These are phyloP conservation scores for Cotesia chilonis DNA, from an alignment of 1,140 invertebrate genomes.

Conservation along the genomic window DNA sequence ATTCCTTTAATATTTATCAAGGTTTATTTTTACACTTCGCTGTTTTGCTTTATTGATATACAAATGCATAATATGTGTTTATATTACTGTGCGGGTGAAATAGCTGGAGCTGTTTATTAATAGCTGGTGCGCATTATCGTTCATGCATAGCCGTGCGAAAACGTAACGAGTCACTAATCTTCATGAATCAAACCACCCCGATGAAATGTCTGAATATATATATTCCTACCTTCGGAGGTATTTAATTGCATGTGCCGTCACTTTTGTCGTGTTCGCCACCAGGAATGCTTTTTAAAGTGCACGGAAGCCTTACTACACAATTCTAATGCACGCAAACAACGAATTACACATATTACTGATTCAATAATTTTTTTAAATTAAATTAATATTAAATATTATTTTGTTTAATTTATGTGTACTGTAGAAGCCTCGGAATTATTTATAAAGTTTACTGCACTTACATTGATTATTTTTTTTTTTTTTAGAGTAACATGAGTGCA, in stretches of 20 bases:
- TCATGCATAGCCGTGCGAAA: slow-evolving; percentile 48
- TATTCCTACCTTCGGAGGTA: slow-evolving; percentile 41
- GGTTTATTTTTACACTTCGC: slow-evolving; percentile 8
- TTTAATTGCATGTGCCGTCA: slow-evolving; percentile 46
- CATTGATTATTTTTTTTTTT: slow-evolving; percentile 9
- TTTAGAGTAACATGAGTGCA: neutral
- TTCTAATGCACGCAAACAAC: neutral
- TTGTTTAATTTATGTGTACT: too few species aligned
- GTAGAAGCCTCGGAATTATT: too few species aligned
- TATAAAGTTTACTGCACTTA: too few species aligned
- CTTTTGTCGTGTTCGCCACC: slow-evolving; percentile 43
- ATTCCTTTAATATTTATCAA: slow-evolving; percentile 14
- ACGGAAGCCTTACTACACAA: neutral
- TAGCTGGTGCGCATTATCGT: slow-evolving; percentile 57
- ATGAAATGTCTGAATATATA: slow-evolving; percentile 39
- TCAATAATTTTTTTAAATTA: neutral
- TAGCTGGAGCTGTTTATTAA: slow-evolving; percentile 47
- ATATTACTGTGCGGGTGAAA: slow-evolving; percentile 34
- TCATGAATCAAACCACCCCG: slow-evolving; percentile 46
- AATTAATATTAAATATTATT: too few species aligned
- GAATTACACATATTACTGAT: slow-evolving; percentile 6
- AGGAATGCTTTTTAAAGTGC: neutral
- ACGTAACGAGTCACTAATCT: slow-evolving; percentile 51
- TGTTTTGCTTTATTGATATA: neutral
- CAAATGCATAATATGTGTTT: too few species aligned